Evolutionary conservation across 2,888 invertebrate species (phyloP).

Genomic region (Watsonalla binaria): DNA sequence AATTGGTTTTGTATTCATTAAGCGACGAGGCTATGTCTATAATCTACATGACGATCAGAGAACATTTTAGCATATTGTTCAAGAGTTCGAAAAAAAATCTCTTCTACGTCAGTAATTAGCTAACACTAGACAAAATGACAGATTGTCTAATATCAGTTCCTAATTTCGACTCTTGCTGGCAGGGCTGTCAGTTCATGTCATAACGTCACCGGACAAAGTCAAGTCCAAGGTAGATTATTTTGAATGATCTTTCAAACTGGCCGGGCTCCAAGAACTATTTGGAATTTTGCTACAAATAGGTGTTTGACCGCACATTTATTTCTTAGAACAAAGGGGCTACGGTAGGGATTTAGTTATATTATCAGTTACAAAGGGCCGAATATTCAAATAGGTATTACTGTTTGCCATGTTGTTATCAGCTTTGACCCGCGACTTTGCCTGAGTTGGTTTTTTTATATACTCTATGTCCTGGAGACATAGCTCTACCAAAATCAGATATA

Average conservation of each 20-base stretch:
- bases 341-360: background rate
- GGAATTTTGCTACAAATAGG: conserved; percentile 34
- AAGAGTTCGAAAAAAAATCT: too few relatives aligned
- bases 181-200: conserved; percentile 16
- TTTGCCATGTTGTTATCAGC: too few relatives aligned
- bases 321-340: background rate
- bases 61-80: too few relatives aligned
- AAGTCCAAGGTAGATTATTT: conserved; percentile 62
- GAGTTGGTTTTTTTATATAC: too few relatives aligned
- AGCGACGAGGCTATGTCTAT: too few relatives aligned
- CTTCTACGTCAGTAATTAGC: background rate
- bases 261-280: conserved; percentile 48
- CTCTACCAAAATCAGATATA: too few relatives aligned
- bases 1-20: too few relatives aligned
- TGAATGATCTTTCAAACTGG: conserved; percentile 48
- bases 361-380: too few relatives aligned
- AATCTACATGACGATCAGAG: too few relatives aligned
- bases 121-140: background rate
- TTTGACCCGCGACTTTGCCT: too few relatives aligned
- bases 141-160: background rate
- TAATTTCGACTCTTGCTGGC: conserved; percentile 25
- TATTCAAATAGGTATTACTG: too few relatives aligned
- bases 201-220: conserved; percentile 40
- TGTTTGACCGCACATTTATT: background rate
- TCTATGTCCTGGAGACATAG: too few relatives aligned